Base-by-base conservation (phyloP, 2,888 invertebrate genomes). In the Cephalotes varians region DNA sequence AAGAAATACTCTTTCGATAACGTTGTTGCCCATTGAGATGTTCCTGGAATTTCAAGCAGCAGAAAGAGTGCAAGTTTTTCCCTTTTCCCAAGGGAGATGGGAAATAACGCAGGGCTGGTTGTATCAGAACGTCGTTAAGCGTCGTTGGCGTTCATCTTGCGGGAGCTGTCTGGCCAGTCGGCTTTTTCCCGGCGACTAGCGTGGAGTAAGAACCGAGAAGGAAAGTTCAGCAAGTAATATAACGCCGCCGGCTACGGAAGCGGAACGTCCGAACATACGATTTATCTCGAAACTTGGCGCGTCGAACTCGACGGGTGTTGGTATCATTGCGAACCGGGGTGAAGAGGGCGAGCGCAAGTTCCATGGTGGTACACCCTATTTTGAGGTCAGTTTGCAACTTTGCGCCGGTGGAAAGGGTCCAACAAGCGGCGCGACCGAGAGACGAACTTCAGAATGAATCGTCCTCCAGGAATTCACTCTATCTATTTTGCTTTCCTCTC, bases 161-260 rank as follows among this genome's bases (percentile, higher is more conserved):
- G 58, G 34, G 64, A 80, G 51, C 79, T 60, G 74, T 79, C 82
- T 31, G 54, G 79, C 82, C 62, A 51, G 60, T 74, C 64, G 37
- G 51, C 69, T 69, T 62, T 62, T 65, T 69, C 64, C 12, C 21
- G 54, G 21, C 67, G 54, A 34, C 58, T 49, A 65, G 77, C 67
- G 73, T 76, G 79, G 60, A 65, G 71, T 40, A 74, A 64, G 60
- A 74, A 82, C 58, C 34, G 44, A 64, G 69, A 40, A 82, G 82
- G 87, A 89, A 89, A 91, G 89, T 92, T 92, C 81, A 76, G 82
- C 90, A 91, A 92, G 90, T 91, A 92, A 92, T 92, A 92, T 92
- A 90, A 91, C 90, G 87, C 87, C 87, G 85, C 81, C 56, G 79
- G 84, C 84, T 62, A 73, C 81, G 76, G 69, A 69, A 60, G 60